Evolutionary conservation across 2,888 invertebrate species (phyloP), one percentile per base, ranked within the genome.

Genomic region (Pristionchus maxplancki): DNA sequence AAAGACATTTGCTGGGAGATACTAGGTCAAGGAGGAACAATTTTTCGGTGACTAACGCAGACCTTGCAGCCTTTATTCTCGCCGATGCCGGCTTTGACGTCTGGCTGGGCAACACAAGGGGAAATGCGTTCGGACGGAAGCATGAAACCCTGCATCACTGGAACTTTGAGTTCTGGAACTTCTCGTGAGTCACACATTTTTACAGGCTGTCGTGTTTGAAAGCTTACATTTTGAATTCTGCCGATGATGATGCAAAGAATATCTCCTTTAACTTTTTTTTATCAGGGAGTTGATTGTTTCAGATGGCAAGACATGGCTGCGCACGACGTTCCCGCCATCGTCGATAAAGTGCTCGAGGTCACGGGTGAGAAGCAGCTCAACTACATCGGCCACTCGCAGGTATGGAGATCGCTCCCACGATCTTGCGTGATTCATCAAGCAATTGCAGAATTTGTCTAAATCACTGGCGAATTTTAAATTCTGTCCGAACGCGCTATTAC

Each of bases 311-410:
- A 98, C 95, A 97, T 97, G 95, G 97, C 97, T 0, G 95, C 96
- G 37, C 96, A 97, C 94, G 98, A 98, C 95, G 94, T 98, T 87
- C 97, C 98, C 24, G 97, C 97, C 0, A 96, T 96, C 91, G 96
- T 98, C 89, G 96, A 97, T 94, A 96, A 90, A 20, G 95, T 96
- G n/a, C 95, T 96, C 74, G 94, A 95, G 5, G 91, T 91, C 3
- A 97, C 97, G 0, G 96, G 96, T 0, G 95, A 96, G 40, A 91
- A 96, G 0, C 95, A 96, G 78, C 93, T 97, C 0, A 96, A 96
- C 92, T 98, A 97, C 95, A 95, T 97, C 62, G 98, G 98, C 0
- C 97, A 98, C 95, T 98, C 98, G 0, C 97, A 98, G 78, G 78
- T 78, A n/a, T 15, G 44, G 44, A 9, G 44, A 44, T 44, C n/a